Base-by-base conservation (phyloP, 2,888 invertebrate genomes). In the Scaptomyza parva region DNA sequence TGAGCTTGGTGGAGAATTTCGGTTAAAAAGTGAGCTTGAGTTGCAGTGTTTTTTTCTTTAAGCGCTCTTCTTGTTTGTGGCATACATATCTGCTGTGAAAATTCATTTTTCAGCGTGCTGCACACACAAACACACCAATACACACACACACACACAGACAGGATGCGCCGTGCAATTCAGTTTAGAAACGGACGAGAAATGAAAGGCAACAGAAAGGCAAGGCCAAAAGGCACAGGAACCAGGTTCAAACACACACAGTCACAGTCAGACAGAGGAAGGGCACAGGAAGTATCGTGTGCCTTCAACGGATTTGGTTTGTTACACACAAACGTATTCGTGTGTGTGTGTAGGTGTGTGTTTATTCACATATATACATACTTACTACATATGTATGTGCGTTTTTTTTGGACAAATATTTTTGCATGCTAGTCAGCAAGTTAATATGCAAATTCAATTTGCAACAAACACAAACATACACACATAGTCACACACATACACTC, bases 371-470 rank as follows among this genome's bases (percentile, higher is more conserved):
- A 41, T 9, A 24, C 2, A 14, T 5, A 17, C n/a, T n/a, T n/a
- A n/a, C n/a, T n/a, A n/a, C n/a, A n/a, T n/a, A 5, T 17, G 35
- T 12, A 30, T 43, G 14, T 57, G 55, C 26, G 47, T 35, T 18
- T 8, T 35, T 9, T 24, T 18, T 28, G 51, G 37, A 35, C 54
- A 52, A 68, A 74, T 71, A 62, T 53, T 69, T 71, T 74, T 63
- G 63, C 45, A 64, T 59, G 58, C 76, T n/a, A 43, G 41, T 64
- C 70, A 30, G 60, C 61, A 62, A 45, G 54, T 58, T 72, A 60
- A 76, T 64, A 78, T 72, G 85, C 69, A 75, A 86, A 81, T 72
- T 86, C 82, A 70, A 86, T 86, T 77, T 74, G 68, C 86, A 86
- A 84, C 62, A 73, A 24, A 24, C n/a, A 61, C 44, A 41, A 39